Conservation (phyloP, 2,797 vertebrate genomes). For the Myoxocephalus aenaeus region DNA sequence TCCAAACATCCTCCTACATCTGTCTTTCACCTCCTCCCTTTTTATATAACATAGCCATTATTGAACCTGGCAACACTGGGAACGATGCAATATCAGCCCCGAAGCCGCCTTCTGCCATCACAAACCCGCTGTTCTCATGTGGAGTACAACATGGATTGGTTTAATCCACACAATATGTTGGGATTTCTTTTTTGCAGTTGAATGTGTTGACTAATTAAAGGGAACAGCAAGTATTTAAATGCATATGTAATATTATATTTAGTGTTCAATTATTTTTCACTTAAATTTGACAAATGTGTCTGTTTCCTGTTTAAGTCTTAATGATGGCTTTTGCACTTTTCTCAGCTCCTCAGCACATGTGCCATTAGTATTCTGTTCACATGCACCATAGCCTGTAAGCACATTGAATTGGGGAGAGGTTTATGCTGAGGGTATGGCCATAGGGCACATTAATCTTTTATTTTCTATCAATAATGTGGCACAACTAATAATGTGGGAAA, state of each 20-base stretch:
- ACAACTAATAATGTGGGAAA: constrained; percentile 66
- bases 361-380: constrained; percentile 77
- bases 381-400: constrained; percentile 71
- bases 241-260: not conserved
- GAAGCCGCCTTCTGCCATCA: not conserved
- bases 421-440: constrained; percentile 73
- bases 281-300: not conserved
- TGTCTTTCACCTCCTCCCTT: not conserved
- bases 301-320: constrained; percentile 20
- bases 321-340: constrained; percentile 38
- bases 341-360: constrained; percentile 45
- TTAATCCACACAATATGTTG: not conserved
- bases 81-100: constrained; percentile 11
- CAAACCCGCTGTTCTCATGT: constrained; percentile 22
- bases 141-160: not conserved
- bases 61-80: constrained; percentile 12
- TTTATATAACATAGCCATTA: not conserved
- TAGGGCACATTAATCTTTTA: constrained; percentile 76
- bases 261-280: not conserved
- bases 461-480: constrained; percentile 72
- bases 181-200: not conserved
- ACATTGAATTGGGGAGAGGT: constrained; percentile 73
- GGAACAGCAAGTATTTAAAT: not conserved
- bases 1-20: constrained; percentile 10
- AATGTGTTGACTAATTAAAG: not conserved